These are phyloP conservation scores for Sceliomorpha sp. DNA, from an alignment of 2,888 invertebrate genomes.

Conservation along the genomic window DNA sequence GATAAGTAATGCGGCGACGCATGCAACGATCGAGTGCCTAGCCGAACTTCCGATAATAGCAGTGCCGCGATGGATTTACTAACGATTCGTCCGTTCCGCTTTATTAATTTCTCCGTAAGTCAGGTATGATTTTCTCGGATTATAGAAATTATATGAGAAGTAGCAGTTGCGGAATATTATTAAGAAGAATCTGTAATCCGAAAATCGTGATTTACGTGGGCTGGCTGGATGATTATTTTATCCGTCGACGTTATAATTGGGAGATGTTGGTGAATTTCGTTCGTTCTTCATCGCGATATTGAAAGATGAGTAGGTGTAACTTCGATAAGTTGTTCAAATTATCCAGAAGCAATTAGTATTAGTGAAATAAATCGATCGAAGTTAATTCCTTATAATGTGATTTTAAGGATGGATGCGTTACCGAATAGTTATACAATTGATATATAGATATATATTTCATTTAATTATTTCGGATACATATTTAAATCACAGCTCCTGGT, in stretches of 20 bases:
- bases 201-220: slow-evolving; percentile 29
- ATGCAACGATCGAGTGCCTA: slow-evolving; percentile 16
- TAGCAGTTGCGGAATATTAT: slow-evolving; percentile 36
- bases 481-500: too few species aligned
- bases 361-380: slow-evolving; percentile 10
- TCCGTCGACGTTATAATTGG: slow-evolving; percentile 23
- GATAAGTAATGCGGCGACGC: neutral
- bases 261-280: slow-evolving; percentile 23
- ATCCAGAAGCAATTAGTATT: slow-evolving; percentile 6
- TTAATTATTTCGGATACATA: too few species aligned
- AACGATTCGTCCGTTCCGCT: slow-evolving; percentile 27
- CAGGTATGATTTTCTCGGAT: slow-evolving; percentile 45
- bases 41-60: slow-evolving; percentile 15
- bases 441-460: too few species aligned
- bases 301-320: slow-evolving; percentile 9
- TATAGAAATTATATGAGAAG: slow-evolving; percentile 40
- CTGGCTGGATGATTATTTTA: slow-evolving; percentile 35
- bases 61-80: slow-evolving; percentile 24
- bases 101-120: slow-evolving; percentile 27
- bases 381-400: neutral
- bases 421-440: too few species aligned
- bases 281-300: slow-evolving; percentile 23
- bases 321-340: slow-evolving; percentile 20
- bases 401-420: slow-evolving; percentile 2
- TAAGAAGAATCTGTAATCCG: slow-evolving; percentile 24